These are phyloP conservation scores for Hyphantria cunea DNA, from an alignment of 1,140 invertebrate genomes.

Conservation along the genomic window DNA sequence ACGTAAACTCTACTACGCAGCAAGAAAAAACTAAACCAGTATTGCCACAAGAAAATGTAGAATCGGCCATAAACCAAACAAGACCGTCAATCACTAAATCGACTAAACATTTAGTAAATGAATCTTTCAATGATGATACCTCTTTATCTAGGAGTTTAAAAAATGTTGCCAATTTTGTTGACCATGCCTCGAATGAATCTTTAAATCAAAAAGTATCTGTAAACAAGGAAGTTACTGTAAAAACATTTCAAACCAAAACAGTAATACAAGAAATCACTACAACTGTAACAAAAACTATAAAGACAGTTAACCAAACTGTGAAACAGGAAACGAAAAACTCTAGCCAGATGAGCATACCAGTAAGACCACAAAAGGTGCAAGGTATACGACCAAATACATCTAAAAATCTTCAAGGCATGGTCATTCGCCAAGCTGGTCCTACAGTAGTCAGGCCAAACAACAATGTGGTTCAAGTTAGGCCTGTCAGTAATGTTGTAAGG, in stretches of 20 bases:
- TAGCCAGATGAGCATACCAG: conserved; percentile 35
- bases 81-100: conserved; percentile 34
- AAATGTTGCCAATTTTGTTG: conserved; percentile 19
- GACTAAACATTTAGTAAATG: conserved; percentile 26
- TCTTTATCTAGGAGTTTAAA: conserved; percentile 22
- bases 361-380: conserved; percentile 46
- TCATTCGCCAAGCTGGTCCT: conserved; percentile 43
- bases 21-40: conserved; percentile 13
- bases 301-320: conserved; percentile 65
- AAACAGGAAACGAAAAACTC: conserved; percentile 57
- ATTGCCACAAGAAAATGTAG: neutral
- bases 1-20: neutral
- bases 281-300: conserved; percentile 74
- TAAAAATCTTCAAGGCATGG: conserved; percentile 47
- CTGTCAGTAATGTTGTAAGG: conserved; percentile 31
- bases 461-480: conserved; percentile 31
- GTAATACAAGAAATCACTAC: conserved; percentile 75
- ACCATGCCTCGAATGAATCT: conserved; percentile 17
- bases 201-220: conserved; percentile 48
- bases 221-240: conserved; percentile 64
- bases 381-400: conserved; percentile 42
- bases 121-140: conserved; percentile 22
- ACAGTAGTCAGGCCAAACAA: conserved; percentile 54
- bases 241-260: conserved; percentile 64
- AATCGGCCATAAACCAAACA: neutral